These are phyloP conservation scores for Cosmia pyralina DNA, from an alignment of 2,888 invertebrate species.

Conservation along the genomic window DNA sequence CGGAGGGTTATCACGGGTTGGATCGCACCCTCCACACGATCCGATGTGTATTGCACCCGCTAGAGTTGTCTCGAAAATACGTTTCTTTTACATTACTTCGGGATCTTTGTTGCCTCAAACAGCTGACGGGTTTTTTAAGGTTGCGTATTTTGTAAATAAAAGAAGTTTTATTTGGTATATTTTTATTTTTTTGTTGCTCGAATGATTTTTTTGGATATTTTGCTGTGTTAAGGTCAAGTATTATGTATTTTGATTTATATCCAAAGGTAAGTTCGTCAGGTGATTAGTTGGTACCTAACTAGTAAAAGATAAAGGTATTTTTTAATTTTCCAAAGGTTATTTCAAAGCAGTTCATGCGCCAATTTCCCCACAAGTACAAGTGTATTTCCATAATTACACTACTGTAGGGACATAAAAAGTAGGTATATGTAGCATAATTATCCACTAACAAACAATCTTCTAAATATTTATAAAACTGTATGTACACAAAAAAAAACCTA, in stretches of 20 bases:
- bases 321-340: neutral
- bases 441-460: neutral
- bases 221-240: neutral
- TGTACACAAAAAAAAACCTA: neutral
- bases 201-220: neutral
- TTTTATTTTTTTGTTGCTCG: neutral
- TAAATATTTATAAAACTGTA: neutral
- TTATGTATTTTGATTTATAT: neutral
- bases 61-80: constrained; percentile 44
- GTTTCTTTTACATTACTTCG: constrained; percentile 39
- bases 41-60: constrained; percentile 50
- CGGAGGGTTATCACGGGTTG: constrained; percentile 78
- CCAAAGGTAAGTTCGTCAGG: neutral
- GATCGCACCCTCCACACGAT: constrained; percentile 72
- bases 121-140: constrained; percentile 44
- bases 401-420: neutral
- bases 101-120: constrained; percentile 55
- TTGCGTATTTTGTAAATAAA: constrained; percentile 13
- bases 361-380: too few species aligned
- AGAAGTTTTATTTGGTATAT: neutral
- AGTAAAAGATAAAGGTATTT: neutral
- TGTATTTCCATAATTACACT: neutral
- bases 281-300: neutral
- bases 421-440: neutral
- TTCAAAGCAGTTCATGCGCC: neutral